Evolutionary conservation across 2,113 vertebrate species (phyloP).

Genomic region (Odobenus rosmarus): DNA sequence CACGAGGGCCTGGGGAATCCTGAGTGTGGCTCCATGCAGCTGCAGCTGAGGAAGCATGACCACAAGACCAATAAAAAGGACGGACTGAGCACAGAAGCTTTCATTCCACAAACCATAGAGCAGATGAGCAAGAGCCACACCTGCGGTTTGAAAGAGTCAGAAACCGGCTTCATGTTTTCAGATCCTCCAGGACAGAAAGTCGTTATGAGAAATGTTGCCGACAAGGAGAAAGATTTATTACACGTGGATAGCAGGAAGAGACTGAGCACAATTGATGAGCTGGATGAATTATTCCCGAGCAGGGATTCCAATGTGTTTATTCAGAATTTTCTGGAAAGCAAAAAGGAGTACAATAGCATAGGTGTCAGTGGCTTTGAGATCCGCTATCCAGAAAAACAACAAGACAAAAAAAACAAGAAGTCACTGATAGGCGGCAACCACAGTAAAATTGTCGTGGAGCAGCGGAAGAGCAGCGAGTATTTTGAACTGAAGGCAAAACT

Average conservation of each 20-base stretch:
- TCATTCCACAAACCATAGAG: slow-evolving; percentile 98
- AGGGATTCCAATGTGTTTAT: slow-evolving; percentile 97
- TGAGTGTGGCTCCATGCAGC: slow-evolving; percentile 95
- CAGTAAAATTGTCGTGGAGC: slow-evolving; percentile 98
- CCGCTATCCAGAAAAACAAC: slow-evolving; percentile 97
- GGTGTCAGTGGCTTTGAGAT: slow-evolving; percentile 98
- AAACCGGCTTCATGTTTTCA: slow-evolving; percentile 93
- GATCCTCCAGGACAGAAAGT: slow-evolving; percentile 96
- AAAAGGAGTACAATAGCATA: slow-evolving; percentile 98
- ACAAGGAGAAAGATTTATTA: slow-evolving; percentile 95
- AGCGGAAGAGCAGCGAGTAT: slow-evolving; percentile 97
- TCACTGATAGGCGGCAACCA: slow-evolving; percentile 98
- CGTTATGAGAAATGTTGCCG: slow-evolving; percentile 91
- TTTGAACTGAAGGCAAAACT: slow-evolving; percentile 99
- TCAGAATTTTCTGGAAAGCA: slow-evolving; percentile 97
- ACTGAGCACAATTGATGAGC: slow-evolving; percentile 98
- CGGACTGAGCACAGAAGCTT: slow-evolving; percentile 92
- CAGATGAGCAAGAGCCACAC: slow-evolving; percentile 98
- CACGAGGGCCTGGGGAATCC: slow-evolving; percentile 95
- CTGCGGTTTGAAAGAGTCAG: slow-evolving; percentile 94
- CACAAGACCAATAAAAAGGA: slow-evolving; percentile 95
- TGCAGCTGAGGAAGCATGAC: slow-evolving; percentile 93
- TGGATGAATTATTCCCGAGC: slow-evolving; percentile 96
- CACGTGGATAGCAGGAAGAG: slow-evolving; percentile 94
- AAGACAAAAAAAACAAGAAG: slow-evolving; percentile 97